phyloP scores from a whole-genome alignment of 2,888 invertebrate species.

The Aricia artaxerxes region DNA sequence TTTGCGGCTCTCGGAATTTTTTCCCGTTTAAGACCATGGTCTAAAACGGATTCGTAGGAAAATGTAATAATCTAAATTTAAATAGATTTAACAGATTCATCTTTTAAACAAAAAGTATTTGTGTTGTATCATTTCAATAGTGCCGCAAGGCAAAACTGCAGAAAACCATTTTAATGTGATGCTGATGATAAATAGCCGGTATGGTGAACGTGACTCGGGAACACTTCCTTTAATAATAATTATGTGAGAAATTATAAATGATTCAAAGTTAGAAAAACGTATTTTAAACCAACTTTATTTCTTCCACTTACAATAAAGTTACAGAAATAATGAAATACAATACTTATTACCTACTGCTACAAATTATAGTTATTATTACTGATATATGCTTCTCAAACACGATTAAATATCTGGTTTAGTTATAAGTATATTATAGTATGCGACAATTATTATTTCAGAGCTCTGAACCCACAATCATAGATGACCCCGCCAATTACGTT shows the following conservation, averaged over 20 bases:
- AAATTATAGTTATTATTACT: not conserved
- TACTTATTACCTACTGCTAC: not conserved
- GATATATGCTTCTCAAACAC: not conserved
- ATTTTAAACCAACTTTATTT: not conserved
- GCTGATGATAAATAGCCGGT: no score
- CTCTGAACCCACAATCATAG: slow-evolving; percentile 8
- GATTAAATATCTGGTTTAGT: not conserved
- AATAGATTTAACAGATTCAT: not conserved
- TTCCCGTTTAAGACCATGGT: not conserved
- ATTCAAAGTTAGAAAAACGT: not conserved
- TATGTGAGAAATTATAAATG: not conserved
- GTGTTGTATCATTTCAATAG: no score
- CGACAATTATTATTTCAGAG: slow-evolving; percentile 1
- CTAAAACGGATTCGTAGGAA: not conserved
- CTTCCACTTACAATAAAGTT: not conserved
- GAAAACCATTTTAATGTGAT: not conserved
- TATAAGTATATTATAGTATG: not conserved
- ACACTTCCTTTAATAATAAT: no score
- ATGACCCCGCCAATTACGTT: slow-evolving; percentile 25
- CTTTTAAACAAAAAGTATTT: not conserved
- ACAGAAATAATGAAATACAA: not conserved
- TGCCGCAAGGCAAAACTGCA: no score
- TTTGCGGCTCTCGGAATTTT: slow-evolving; percentile 10
- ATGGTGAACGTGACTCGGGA: no score
- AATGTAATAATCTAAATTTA: not conserved